A percentile compares a stretch with the other conserved stretches of the same genome.
Conservation (phyloP, 92 coral and sea anemone species). For the Palythoa caribaeorum region DNA sequence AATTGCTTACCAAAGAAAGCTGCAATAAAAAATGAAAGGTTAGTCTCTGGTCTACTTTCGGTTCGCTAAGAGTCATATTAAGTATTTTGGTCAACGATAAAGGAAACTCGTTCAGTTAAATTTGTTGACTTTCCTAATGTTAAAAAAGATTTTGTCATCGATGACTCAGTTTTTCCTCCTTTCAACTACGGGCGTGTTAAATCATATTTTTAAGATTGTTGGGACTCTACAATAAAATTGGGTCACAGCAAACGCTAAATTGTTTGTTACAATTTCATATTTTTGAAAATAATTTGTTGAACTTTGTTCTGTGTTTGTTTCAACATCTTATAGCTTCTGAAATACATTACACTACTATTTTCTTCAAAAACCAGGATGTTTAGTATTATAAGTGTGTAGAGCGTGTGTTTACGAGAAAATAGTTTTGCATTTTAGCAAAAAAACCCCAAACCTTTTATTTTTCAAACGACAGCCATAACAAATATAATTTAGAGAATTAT, state of each 20-base stretch:
- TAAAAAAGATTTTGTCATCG: conserved; percentile 9
- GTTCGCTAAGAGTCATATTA: conserved; percentile 6
- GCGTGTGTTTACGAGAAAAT: no score
- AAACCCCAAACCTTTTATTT: neutral
- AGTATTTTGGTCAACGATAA: conserved; percentile 14
- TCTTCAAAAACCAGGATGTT: no score
- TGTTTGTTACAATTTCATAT: neutral
- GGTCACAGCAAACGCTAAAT: neutral
- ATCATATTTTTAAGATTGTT: neutral
- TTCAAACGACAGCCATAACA: neutral
- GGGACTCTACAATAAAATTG: neutral
- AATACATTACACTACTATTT: no score
- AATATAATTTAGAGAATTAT: neutral
- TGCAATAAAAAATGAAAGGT: neutral
- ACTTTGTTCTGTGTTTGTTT: neutral
- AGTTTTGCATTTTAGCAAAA: no score
- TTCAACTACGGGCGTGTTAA: neutral
- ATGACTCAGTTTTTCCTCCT: neutral
- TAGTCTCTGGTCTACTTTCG: neutral
- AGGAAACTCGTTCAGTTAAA: conserved; percentile 15
- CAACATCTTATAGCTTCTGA: no score
- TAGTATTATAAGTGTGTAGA: no score
- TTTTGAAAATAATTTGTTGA: neutral
- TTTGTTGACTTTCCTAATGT: conserved; percentile 29
- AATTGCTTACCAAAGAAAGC: neutral